Percentiles rank a stretch among this genome's conserved stretches.
Evolutionary conservation across 2,888 invertebrate species (phyloP).

Genomic region (Eupithecia abbreviata): DNA sequence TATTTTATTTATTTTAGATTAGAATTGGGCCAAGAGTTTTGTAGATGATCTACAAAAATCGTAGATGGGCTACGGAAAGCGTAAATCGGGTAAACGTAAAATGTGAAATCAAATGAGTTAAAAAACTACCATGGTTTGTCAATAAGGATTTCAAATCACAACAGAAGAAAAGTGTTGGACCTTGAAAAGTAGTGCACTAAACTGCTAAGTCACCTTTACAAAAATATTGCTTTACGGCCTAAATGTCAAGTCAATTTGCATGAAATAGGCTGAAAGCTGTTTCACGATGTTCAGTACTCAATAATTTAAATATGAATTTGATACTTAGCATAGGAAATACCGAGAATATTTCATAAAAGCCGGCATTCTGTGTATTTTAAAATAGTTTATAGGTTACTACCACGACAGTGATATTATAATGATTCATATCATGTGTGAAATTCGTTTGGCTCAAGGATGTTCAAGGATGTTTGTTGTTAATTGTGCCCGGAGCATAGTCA

Average conservation of each 20-base stretch:
- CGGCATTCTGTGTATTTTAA: slow-evolving; percentile 23
- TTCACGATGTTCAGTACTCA: slow-evolving; percentile 6
- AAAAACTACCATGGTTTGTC: neutral
- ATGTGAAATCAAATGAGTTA: neutral
- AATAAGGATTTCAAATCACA: neutral
- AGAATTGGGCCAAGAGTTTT: neutral
- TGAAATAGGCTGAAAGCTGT: slow-evolving; percentile 4
- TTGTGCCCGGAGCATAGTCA: neutral
- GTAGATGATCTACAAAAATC: neutral
- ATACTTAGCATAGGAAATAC: slow-evolving; percentile 13
- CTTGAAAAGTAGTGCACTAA: neutral
- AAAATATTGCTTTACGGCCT: neutral
- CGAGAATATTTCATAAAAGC: slow-evolving; percentile 18
- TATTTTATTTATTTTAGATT: too few species aligned
- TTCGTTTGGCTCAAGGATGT: neutral
- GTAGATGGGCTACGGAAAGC: neutral
- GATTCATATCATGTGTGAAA: slow-evolving; percentile 3
- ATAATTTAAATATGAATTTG: neutral
- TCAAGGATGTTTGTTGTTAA: too few species aligned
- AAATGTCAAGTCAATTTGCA: neutral
- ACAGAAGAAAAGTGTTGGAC: neutral
- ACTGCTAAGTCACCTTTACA: neutral
- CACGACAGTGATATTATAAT: slow-evolving; percentile 31
- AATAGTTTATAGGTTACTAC: slow-evolving; percentile 30
- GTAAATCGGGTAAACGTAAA: neutral